Evolutionary conservation across 35 echinoderm and acorn worm species (phyloP).

Genomic region (Diadema setosum): DNA sequence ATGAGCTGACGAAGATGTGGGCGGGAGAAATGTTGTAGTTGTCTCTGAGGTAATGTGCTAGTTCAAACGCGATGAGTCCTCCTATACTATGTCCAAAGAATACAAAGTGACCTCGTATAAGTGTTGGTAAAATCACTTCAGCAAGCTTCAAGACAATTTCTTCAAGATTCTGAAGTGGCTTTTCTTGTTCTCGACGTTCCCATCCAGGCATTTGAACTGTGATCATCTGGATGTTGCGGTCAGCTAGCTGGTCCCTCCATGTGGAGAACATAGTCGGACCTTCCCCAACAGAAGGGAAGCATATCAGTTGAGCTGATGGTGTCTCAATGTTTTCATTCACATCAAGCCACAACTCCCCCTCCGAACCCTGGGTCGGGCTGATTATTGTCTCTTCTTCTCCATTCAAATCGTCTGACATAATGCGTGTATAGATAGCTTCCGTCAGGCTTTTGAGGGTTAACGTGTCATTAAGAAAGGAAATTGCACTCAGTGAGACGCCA

Average conservation of each 20-base stretch:
- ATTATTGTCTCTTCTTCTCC: slow-evolving; percentile 48
- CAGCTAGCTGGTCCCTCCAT: slow-evolving; percentile 64
- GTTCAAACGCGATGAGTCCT: slow-evolving; percentile 84
- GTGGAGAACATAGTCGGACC: slow-evolving; percentile 77
- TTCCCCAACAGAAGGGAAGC: slow-evolving; percentile 84
- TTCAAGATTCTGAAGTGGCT: slow-evolving; percentile 61
- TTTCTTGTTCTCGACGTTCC: slow-evolving; percentile 87
- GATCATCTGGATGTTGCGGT: slow-evolving; percentile 69
- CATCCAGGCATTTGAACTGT: slow-evolving; percentile 86
- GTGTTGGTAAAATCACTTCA: slow-evolving; percentile 59
- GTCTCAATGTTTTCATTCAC: slow-evolving; percentile 60
- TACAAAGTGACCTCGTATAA: slow-evolving; percentile 63
- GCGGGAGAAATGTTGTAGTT: slow-evolving; percentile 67
- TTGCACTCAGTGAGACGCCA: slow-evolving; percentile 60
- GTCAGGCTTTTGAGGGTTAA: slow-evolving; percentile 53
- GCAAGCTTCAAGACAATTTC: slow-evolving; percentile 65
- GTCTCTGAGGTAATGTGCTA: slow-evolving; percentile 70
- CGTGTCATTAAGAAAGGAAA: slow-evolving; percentile 86
- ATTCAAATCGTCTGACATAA: slow-evolving; percentile 25
- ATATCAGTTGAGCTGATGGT: slow-evolving; percentile 65
- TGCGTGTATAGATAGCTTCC: slow-evolving; percentile 60
- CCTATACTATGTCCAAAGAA: slow-evolving; percentile 96
- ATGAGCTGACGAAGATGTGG: slow-evolving; percentile 82
- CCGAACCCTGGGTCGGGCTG: background rate
- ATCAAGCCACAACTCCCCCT: slow-evolving; percentile 60